These are phyloP conservation scores for Cheilinus undulatus DNA, from an alignment of 2,113 vertebrate species.

Conservation along the genomic window DNA sequence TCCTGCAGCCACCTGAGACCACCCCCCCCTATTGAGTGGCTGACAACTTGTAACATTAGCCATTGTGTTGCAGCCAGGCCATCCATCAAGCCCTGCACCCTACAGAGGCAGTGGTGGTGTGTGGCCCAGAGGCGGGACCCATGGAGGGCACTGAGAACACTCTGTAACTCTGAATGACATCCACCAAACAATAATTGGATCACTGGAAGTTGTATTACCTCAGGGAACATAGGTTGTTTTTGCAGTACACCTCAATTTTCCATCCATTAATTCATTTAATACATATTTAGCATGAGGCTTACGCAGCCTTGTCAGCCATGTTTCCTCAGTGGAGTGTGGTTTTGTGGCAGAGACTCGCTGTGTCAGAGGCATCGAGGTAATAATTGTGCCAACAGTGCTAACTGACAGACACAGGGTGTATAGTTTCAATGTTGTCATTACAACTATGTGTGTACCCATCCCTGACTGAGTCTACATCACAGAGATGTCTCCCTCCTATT, in stretches of 20 bases:
- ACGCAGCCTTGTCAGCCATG: slow-evolving; percentile 9
- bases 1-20: slow-evolving; percentile 69
- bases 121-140: slow-evolving; percentile 55
- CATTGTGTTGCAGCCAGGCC: slow-evolving; percentile 58
- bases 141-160: slow-evolving; percentile 52
- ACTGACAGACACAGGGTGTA: slow-evolving; percentile 56
- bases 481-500: slow-evolving; percentile 36
- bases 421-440: slow-evolving; percentile 61
- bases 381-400: slow-evolving; percentile 45
- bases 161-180: slow-evolving; percentile 59
- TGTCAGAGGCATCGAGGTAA: slow-evolving; percentile 44
- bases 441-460: slow-evolving; percentile 40
- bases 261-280: slow-evolving; percentile 20
- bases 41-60: slow-evolving; percentile 77
- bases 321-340: slow-evolving; percentile 2
- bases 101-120: slow-evolving; percentile 44
- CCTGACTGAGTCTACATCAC: slow-evolving; percentile 40
- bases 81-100: slow-evolving; percentile 69
- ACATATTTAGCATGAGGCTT: slow-evolving; percentile 41
- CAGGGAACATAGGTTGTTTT: slow-evolving; percentile 47
- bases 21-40: slow-evolving; percentile 62
- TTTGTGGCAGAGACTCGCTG: slow-evolving; percentile 7
- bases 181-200: slow-evolving; percentile 60
- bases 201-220: slow-evolving; percentile 48
- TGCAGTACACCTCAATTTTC: slow-evolving; percentile 22